Evolutionary conservation across 2,888 invertebrate species (phyloP).

Genomic region (Tinea semifulvella): DNA sequence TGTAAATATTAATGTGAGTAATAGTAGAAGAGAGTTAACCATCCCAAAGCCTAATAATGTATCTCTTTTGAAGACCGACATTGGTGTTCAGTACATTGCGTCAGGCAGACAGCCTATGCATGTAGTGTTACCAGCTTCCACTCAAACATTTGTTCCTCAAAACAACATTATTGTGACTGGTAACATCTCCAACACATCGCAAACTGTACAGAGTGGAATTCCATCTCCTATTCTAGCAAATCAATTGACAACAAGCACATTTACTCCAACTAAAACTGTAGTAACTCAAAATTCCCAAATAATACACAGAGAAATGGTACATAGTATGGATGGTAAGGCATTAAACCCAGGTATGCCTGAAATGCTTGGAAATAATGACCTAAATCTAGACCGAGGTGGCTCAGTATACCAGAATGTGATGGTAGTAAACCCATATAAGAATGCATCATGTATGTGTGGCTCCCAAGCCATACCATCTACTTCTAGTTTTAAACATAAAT

Average conservation of each 20-base stretch:
- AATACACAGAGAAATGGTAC: conserved; percentile 58
- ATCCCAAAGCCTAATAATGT: conserved; percentile 42
- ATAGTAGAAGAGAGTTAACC: neutral
- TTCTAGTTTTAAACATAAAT: neutral
- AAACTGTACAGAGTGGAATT: conserved; percentile 38
- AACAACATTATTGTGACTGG: conserved; percentile 52
- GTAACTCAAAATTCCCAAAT: conserved; percentile 59
- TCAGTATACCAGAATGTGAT: conserved; percentile 59
- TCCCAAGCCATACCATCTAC: conserved; percentile 31
- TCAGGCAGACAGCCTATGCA: conserved; percentile 44
- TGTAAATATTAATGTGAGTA: conserved; percentile 31
- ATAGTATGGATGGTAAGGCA: conserved; percentile 51
- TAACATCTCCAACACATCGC: conserved; percentile 32
- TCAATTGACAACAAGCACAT: conserved; percentile 35
- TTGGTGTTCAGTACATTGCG: conserved; percentile 43
- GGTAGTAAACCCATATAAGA: conserved; percentile 57
- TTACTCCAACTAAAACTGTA: conserved; percentile 50
- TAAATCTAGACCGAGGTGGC: conserved; percentile 42
- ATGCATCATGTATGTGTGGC: conserved; percentile 52
- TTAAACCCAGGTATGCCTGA: conserved; percentile 46
- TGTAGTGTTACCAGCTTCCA: conserved; percentile 41
- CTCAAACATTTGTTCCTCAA: conserved; percentile 50
- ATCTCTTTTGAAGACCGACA: conserved; percentile 41
- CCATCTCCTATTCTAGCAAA: conserved; percentile 30
- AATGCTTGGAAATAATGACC: conserved; percentile 39